Evolutionary conservation across 2,888 invertebrate species (phyloP), one percentile per base, ranked within the genome.

Genomic region (Papilio protenor): DNA sequence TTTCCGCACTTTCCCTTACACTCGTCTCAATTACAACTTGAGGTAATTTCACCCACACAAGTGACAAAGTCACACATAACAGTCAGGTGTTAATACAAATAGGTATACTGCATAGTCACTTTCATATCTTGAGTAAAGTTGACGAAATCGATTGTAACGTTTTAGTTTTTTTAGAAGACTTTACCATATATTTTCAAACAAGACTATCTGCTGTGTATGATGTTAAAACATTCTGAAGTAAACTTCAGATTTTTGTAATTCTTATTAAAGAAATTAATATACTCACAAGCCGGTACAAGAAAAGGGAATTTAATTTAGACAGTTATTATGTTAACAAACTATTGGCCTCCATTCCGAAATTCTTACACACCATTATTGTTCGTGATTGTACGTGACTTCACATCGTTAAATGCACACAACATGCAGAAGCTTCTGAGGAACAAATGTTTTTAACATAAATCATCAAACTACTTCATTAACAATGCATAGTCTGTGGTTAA

Each of bases 1-100:
- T 76, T 64, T 72, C 72, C 64, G 49, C 52, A 76, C 76, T 72
- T 76, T 72, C 76, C 33, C 47, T 61, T 49, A 18, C 47, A 12
- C 40, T 49, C 18, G n/a, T 76, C 27, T 71, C 59, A 45, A 59
- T 76, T 76, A 71, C 70, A 71, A 8, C 47, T 49, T 40, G 40
- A 18, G 21, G 45, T 69, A 45, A 69, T 69, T 69, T 69, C 66
- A 45, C 45, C 21, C 11, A 0, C 27, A 61, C 61, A 61, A 61
- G 61, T 16, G 14, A 23, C 61, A 27, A 27, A 23, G 61, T 61
- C 23, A 59, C 23, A 23, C 12, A 23, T 61, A 23, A 10, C n/a
- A 16, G 16, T 45, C 14, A 21, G 6, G 8, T 64, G 66, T n/a
- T 40, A 40, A n/a, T 18, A 10, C 10, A 66, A 66, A 66, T 66